A percentile compares a stretch with the other conserved stretches of the same genome.
phyloP scores from a whole-genome alignment of 37 sponge, comb jelly and placozoan genomes.

The Lycopodina hypogea region DNA sequence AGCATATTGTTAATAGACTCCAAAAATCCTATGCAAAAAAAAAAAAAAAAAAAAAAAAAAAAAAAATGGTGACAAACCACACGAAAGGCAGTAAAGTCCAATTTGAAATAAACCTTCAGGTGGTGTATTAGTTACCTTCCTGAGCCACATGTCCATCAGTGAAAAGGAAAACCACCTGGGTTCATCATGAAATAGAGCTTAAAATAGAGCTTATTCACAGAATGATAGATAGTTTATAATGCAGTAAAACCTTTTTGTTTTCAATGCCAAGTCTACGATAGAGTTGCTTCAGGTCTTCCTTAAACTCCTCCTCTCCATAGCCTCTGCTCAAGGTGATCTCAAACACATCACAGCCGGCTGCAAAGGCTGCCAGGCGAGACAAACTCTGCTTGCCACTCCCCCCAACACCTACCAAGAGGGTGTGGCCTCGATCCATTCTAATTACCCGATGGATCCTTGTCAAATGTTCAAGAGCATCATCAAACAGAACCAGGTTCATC shows the following conservation, averaged over 20 bases:
- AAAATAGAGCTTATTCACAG: neutral
- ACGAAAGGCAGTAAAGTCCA: neutral
- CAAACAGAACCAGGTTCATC: constrained; percentile 98
- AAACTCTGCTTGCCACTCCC: constrained; percentile 97
- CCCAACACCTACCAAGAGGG: constrained; percentile 96
- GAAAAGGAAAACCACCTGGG: constrained; percentile 90
- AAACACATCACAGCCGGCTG: constrained; percentile 98
- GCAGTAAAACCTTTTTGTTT: constrained; percentile 78
- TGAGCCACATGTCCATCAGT: constrained; percentile 99
- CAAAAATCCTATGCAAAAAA: constrained; percentile 75
- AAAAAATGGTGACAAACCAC: neutral
- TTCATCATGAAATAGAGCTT: too few species aligned
- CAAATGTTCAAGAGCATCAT: constrained; percentile 96
- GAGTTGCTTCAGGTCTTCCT: constrained; percentile 94
- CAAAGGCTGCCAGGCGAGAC: constrained; percentile 93
- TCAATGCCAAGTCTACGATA: constrained; percentile 95
- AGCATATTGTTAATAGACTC: constrained; percentile 99
- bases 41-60: neutral
- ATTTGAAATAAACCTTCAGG: neutral
- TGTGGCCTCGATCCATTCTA: constrained; percentile 95
- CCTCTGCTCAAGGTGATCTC: constrained; percentile 97
- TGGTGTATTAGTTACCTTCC: constrained; percentile 63
- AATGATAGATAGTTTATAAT: neutral
- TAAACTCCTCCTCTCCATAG: constrained; percentile 95
- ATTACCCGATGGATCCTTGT: constrained; percentile 92